Evolutionary conservation across 1,140 invertebrate genomes (phyloP).

Genomic region (Heliconius eleuchia): DNA sequence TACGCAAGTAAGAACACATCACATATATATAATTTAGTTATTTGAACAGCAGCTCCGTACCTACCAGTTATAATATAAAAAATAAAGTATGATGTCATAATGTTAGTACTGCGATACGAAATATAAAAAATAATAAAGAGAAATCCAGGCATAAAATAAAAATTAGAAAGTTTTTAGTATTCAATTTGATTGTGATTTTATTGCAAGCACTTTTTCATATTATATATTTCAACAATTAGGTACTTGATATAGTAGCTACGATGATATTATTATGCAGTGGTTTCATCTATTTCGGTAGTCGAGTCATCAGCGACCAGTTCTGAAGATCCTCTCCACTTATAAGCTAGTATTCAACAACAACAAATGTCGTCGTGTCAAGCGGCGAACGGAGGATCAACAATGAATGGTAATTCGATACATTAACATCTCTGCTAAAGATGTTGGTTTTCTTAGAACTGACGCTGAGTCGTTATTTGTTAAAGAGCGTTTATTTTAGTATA

Average conservation of each 20-base stretch:
- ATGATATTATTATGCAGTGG: conserved; percentile 39
- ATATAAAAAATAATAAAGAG: no score
- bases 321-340: conserved; percentile 27
- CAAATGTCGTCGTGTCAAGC: conserved; percentile 30
- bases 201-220: not conserved
- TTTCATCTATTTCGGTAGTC: conserved; percentile 41
- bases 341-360: conserved; percentile 35
- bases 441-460: conserved; percentile 36
- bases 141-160: no score
- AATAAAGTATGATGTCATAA: conserved; percentile 23
- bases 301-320: conserved; percentile 30
- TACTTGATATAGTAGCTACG: conserved; percentile 22
- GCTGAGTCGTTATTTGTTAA: conserved; percentile 30
- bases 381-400: conserved; percentile 23
- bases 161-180: not conserved
- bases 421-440: conserved; percentile 37
- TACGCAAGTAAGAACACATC: conserved; percentile 21
- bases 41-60: conserved; percentile 15
- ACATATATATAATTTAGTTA: conserved; percentile 14
- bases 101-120: conserved; percentile 5
- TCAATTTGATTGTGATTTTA: not conserved
- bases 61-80: not conserved
- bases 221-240: not conserved
- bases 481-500: conserved; percentile 7
- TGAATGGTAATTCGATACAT: conserved; percentile 33